phyloP scores from a whole-genome alignment of 2,113 vertebrate species.

The Podarcis muralis region DNA sequence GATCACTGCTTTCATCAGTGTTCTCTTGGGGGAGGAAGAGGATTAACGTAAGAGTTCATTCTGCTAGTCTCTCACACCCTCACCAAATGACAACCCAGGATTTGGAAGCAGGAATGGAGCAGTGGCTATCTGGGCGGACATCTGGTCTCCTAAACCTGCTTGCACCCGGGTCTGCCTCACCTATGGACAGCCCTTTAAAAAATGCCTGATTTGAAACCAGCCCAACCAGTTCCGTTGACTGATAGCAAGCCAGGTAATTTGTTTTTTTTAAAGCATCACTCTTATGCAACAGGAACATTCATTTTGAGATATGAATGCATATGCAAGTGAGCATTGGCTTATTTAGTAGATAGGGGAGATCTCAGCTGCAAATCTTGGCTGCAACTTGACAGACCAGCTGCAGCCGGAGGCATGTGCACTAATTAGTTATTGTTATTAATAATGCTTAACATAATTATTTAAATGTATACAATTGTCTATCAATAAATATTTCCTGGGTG shows the following conservation, averaged over 20 bases:
- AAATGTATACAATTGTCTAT: not conserved
- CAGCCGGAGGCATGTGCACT: not conserved
- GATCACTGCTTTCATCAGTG: not conserved
- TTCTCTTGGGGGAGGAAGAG: not conserved
- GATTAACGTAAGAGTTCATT: not conserved
- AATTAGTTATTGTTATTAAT: not conserved
- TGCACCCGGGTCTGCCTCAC: not conserved
- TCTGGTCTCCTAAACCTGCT: not conserved
- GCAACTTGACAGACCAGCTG: not conserved
- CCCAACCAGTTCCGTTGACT: not conserved
- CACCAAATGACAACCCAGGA: not conserved
- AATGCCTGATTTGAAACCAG: constrained; percentile 12
- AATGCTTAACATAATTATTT: not conserved
- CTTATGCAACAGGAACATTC: not conserved
- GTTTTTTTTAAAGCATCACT: not conserved
- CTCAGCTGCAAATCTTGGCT: not conserved
- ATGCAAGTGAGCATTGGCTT: not conserved
- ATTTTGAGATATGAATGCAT: not conserved
- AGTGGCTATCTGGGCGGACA: not conserved
- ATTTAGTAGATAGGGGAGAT: not conserved
- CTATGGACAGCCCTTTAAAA: not conserved
- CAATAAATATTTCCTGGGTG: not conserved
- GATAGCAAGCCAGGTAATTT: not conserved
- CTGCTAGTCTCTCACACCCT: not conserved
- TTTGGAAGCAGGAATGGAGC: not conserved